Evolutionary conservation across 2,797 vertebrate species (phyloP).

Genomic region (Gastrophryne carolinensis): DNA sequence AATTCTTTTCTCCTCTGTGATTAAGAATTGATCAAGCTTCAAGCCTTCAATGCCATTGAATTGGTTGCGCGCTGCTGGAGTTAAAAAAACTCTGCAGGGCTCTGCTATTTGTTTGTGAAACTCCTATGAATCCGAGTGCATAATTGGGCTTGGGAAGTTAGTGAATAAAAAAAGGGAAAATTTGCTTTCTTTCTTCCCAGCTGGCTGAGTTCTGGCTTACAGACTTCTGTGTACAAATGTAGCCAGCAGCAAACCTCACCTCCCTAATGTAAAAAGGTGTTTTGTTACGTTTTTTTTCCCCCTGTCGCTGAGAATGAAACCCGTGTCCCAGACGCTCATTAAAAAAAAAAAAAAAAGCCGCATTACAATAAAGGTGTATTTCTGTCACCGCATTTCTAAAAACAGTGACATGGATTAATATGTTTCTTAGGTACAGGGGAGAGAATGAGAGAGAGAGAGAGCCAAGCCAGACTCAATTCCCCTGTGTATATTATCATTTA

Average conservation of each 20-base stretch:
- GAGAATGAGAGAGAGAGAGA: slow-evolving; percentile 57
- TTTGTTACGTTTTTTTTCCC: slow-evolving; percentile 77
- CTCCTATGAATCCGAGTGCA: slow-evolving; percentile 94
- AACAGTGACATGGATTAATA: slow-evolving; percentile 82
- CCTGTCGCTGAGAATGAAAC: slow-evolving; percentile 78
- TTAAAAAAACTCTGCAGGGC: slow-evolving; percentile 82
- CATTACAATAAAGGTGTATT: slow-evolving; percentile 84
- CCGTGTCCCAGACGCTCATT: slow-evolving; percentile 81
- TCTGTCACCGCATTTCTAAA: slow-evolving; percentile 78
- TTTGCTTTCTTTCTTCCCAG: slow-evolving; percentile 82
- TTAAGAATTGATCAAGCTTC: slow-evolving; percentile 88
- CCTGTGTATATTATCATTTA: slow-evolving; percentile 81
- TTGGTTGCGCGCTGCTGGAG: slow-evolving; percentile 79
- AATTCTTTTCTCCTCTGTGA: slow-evolving; percentile 82
- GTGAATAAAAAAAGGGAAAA: slow-evolving; percentile 88
- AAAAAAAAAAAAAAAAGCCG: slow-evolving; percentile 67
- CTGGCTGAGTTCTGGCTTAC: slow-evolving; percentile 80
- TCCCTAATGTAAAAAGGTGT: slow-evolving; percentile 83
- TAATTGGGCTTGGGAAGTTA: slow-evolving; percentile 79
- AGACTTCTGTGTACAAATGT: slow-evolving; percentile 85
- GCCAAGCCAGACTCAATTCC: slow-evolving; percentile 61
- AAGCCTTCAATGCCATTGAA: slow-evolving; percentile 83
- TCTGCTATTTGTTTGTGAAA: slow-evolving; percentile 92
- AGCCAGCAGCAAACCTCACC: slow-evolving; percentile 82
- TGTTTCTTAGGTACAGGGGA: slow-evolving; percentile 73